These are phyloP conservation scores for Petrosia ficiformis DNA, from an alignment of 37 sponge, comb jelly and placozoan genomes.

Conservation along the genomic window DNA sequence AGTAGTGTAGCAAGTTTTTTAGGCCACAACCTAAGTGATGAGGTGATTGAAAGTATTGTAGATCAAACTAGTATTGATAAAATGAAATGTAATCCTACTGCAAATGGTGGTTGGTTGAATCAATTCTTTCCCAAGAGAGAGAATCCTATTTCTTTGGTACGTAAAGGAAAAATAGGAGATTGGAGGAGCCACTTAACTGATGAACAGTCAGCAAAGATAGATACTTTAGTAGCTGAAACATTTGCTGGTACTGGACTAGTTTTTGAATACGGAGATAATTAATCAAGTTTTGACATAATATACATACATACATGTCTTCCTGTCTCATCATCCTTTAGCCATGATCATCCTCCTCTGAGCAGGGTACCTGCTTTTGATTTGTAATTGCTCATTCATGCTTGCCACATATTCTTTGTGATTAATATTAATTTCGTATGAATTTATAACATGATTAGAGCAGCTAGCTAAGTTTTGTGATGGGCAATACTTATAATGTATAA, in stretches of 20 bases:
- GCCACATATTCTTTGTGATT: no score
- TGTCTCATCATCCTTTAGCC: no score
- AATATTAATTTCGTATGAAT: no score
- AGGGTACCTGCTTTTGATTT: no score
- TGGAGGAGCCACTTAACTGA: constrained; percentile 32
- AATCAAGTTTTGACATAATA: no score
- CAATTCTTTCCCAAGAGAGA: no score
- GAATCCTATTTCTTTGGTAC: constrained; percentile 1
- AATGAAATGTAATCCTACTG: constrained; percentile 12
- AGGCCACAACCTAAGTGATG: background rate
- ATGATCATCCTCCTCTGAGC: no score
- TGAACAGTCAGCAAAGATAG: constrained; percentile 16
- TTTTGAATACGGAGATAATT: constrained; percentile 20
- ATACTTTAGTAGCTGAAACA: background rate
- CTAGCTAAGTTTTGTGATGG: no score
- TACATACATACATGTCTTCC: no score
- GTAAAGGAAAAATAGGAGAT: constrained; percentile 28
- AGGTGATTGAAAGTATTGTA: background rate
- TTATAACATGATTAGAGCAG: no score
- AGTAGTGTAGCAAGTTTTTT: constrained; percentile 10
- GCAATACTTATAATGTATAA: no score
- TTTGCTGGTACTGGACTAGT: constrained; percentile 10
- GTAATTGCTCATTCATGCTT: no score
- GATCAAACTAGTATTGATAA: background rate
- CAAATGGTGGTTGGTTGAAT: background rate